Base-by-base conservation (phyloP, 2,113 vertebrate species). In the Chamaetylas fuelleborni region DNA sequence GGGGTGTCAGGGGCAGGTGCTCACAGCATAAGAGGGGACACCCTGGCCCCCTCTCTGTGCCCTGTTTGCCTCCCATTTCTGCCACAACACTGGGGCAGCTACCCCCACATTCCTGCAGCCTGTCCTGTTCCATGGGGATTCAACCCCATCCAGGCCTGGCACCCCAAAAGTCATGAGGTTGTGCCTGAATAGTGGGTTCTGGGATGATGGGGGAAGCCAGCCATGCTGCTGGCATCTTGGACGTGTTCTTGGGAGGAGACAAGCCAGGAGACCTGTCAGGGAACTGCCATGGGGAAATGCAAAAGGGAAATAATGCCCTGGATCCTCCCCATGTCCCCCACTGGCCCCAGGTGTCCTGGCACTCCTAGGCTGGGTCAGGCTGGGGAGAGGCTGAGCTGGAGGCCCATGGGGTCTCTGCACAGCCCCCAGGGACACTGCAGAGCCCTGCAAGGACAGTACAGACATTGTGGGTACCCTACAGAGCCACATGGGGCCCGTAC, bases 301-400 rank as follows among this genome's bases (percentile, higher is more conserved):
- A 69, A 69, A 48, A 54, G 62, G n/a, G n/a, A 90, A 89, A 38
- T 26, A 10, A 12, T 14, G 36, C 10, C 66, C 36, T 8, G 4
- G 34, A 38, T 14, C 12, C 9, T 18, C 31, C 72, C 42, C 10
- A 1, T 0, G 2, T 6, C 1, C 6, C 3, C 8, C 47, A 4
- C 0, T 4, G 53, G n/a, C 17, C 48, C 48, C 15, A 2, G 8
- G 17, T 6, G 6, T 24, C 47, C 51, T 5, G 29, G 56, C 38
- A n/a, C 6, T 26, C 36, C 51, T 15, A 28, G 48, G 11, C 45
- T 48, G 65, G 25, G 38, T 19, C 6, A 9, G 0, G 0, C 13
- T 3, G 15, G 42, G 42, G 14, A 36, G 24, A 13, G 66, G 50
- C 53, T 48, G 53, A 47, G 78, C 56, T 86, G 85, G 33, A 51